A percentile compares a stretch with the other conserved stretches of the same genome.
Conservation (phyloP, 2,888 invertebrate genomes). For the Drosophila macrospina region DNA sequence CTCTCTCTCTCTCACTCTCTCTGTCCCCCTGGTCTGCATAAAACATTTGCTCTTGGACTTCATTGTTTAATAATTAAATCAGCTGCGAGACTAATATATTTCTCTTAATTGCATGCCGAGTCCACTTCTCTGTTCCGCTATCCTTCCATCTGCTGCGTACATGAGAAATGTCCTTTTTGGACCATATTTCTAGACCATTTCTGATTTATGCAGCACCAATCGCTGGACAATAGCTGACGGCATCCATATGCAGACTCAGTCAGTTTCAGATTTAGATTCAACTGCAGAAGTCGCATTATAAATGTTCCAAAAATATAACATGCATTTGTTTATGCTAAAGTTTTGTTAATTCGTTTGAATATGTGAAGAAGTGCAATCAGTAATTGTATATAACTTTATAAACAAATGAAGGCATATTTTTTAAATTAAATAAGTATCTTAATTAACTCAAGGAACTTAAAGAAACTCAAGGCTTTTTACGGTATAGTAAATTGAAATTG, state of each 20-base stretch:
- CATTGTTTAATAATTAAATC: slow-evolving; percentile 85
- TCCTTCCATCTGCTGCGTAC: slow-evolving; percentile 4
- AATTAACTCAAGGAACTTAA: too few relatives aligned
- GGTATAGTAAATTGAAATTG: too few relatives aligned
- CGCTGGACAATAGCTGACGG: slow-evolving; percentile 47
- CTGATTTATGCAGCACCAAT: slow-evolving; percentile 67
- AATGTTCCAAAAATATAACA: slow-evolving; percentile 4
- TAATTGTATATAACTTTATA: too few relatives aligned
- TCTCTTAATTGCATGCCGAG: slow-evolving; percentile 80
- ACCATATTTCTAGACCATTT: slow-evolving; percentile 60
- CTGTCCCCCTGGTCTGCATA: slow-evolving; percentile 37
- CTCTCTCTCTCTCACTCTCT: not conserved
- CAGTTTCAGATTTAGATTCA: slow-evolving; percentile 1
- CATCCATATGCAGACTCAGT: slow-evolving; percentile 55
- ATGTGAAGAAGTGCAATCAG: too few relatives aligned
- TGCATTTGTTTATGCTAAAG: not conserved
- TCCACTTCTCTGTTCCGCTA: slow-evolving; percentile 28
- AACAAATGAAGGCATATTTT: too few relatives aligned
- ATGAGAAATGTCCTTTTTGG: slow-evolving; percentile 49
- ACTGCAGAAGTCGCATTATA: slow-evolving; percentile 19
- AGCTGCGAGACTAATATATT: slow-evolving; percentile 84
- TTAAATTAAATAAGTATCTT: too few relatives aligned
- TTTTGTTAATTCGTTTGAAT: too few relatives aligned
- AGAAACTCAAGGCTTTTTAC: too few relatives aligned
- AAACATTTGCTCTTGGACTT: slow-evolving; percentile 65